Conservation (phyloP, 2,113 vertebrate genomes). For the mouse (Mus musculus) region DNA sequence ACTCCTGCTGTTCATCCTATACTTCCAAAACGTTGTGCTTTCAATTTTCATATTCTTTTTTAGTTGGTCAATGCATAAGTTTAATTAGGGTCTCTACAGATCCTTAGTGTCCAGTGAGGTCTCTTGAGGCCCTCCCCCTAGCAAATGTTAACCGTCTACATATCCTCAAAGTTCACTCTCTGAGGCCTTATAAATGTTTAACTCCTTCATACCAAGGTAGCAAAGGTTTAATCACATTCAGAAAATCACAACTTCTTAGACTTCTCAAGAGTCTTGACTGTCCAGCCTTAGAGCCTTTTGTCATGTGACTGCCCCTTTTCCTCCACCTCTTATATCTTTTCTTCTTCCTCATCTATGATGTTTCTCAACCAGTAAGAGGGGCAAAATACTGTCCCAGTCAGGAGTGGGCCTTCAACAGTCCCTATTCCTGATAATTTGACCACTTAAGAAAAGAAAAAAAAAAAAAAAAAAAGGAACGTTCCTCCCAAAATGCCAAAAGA, state of each 20-base stretch:
- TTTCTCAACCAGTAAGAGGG: neutral
- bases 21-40: neutral
- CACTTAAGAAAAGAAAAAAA: no score
- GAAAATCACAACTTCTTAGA: neutral
- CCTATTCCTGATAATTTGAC: neutral
- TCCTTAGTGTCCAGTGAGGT: neutral
- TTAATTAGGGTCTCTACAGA: neutral
- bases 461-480: neutral
- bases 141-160: neutral
- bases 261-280: neutral
- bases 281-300: neutral
- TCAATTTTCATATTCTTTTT: neutral
- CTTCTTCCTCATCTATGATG: neutral
- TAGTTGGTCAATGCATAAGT: neutral
- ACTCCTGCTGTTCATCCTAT: neutral
- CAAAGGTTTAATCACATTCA: neutral
- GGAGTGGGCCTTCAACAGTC: neutral
- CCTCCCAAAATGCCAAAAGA: neutral
- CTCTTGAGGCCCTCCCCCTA: neutral
- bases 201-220: neutral
- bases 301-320: neutral
- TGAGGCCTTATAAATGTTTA: neutral
- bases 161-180: neutral
- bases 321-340: neutral
- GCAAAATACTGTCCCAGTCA: neutral